phyloP scores from a whole-genome alignment of 2,113 vertebrate genomes.

The Prietella phreatophila region DNA sequence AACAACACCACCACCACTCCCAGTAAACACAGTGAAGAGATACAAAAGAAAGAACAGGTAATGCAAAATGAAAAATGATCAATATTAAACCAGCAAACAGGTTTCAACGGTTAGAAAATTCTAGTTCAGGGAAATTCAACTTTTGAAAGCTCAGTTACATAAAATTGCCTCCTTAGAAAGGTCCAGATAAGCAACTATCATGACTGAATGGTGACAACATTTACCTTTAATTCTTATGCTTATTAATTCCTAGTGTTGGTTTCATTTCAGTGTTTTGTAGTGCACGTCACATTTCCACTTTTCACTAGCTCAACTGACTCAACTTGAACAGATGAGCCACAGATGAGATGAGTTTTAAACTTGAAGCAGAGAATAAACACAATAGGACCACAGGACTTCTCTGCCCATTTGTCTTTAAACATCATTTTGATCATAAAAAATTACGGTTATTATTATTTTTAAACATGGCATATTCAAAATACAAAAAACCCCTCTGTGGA shows the following conservation, averaged over 20 bases:
- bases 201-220: not conserved
- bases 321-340: not conserved
- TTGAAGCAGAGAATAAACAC: not conserved
- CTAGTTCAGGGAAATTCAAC: not conserved
- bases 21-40: not conserved
- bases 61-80: not conserved
- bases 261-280: not conserved
- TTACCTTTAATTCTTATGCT: not conserved
- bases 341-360: not conserved
- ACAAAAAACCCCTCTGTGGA: not conserved
- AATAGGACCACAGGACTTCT: not conserved
- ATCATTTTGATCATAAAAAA: not conserved
- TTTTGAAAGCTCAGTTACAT: not conserved
- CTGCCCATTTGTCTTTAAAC: not conserved
- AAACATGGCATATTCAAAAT: not conserved
- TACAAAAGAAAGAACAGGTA: not conserved
- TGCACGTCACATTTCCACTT: not conserved
- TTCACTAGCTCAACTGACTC: not conserved
- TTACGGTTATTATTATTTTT: too few relatives aligned
- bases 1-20: not conserved
- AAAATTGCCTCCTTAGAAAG: not conserved
- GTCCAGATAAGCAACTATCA: not conserved
- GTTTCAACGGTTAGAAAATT: not conserved
- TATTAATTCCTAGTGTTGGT: not conserved
- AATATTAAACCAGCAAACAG: not conserved